Percentiles rank a stretch among this genome's conserved stretches.
phyloP scores from a whole-genome alignment of 2,797 vertebrate genomes.

The Lagocephalus sceleratus region DNA sequence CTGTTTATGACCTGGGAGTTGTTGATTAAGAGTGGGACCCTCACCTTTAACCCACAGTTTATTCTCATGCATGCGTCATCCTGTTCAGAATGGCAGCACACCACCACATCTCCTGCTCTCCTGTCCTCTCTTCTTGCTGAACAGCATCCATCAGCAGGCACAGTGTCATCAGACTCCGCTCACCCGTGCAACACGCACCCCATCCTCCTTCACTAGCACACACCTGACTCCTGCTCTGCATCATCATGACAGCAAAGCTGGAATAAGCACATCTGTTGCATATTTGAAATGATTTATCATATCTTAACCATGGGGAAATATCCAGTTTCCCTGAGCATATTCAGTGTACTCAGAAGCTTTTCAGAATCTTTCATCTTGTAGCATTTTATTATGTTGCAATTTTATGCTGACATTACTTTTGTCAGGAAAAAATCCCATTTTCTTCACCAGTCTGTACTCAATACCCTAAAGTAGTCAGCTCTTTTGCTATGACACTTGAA shows the following conservation, averaged over 20 bases:
- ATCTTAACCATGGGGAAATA: no score
- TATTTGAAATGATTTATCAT: no score
- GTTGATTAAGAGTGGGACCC: constrained; percentile 43
- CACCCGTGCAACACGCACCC: constrained; percentile 43
- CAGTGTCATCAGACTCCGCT: constrained; percentile 28
- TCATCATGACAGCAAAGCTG: constrained; percentile 1
- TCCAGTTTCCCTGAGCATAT: no score
- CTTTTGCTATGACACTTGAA: no score
- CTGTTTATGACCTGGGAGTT: constrained; percentile 24
- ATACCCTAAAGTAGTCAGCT: no score
- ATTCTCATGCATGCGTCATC: constrained; percentile 64
- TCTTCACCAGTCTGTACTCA: no score
- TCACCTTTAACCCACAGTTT: constrained; percentile 41
- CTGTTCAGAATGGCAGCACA: constrained; percentile 27
- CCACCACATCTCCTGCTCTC: constrained; percentile 28
- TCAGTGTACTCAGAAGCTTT: no score
- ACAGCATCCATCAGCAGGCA: constrained; percentile 36
- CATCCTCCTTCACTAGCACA: constrained; percentile 44
- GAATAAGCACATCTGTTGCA: background rate
- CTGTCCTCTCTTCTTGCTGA: constrained; percentile 21
- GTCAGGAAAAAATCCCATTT: no score
- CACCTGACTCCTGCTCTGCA: constrained; percentile 16
- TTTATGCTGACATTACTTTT: no score
- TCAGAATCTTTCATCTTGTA: no score
- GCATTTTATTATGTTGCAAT: no score